phyloP scores from a whole-genome alignment of 2,888 invertebrate genomes.

The Meiosimyza decipiens region DNA sequence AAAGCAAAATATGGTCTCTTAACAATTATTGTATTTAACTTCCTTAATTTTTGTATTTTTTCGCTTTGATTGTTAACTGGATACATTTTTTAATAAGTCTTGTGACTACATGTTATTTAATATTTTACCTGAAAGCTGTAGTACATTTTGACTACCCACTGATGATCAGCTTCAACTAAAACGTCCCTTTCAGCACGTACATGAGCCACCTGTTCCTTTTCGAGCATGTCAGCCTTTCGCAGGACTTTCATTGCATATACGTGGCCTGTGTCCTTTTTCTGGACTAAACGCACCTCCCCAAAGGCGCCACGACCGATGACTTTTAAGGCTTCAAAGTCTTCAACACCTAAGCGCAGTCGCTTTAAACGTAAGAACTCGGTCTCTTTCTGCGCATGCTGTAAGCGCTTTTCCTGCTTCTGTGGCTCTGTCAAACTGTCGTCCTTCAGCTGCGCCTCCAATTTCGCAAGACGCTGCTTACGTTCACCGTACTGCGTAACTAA shows the following conservation, averaged over 20 bases:
- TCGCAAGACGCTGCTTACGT: constrained; percentile 92
- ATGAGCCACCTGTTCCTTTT: constrained; percentile 98
- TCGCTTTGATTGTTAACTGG: too few relatives aligned
- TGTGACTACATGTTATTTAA: neutral
- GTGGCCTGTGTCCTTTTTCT: constrained; percentile 99
- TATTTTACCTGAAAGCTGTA: constrained; percentile 89
- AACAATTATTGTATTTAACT: too few relatives aligned
- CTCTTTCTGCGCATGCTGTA: constrained; percentile 97
- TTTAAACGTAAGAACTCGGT: constrained; percentile 98
- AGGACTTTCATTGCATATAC: constrained; percentile 99
- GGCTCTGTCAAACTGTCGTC: constrained; percentile 94
- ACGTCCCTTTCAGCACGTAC: constrained; percentile 98
- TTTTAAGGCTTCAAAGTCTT: constrained; percentile 98
- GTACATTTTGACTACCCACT: constrained; percentile 99
- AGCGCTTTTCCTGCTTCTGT: constrained; percentile 86
- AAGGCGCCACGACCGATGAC: constrained; percentile 93
- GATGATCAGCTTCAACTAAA: constrained; percentile 98
- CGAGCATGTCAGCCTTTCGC: constrained; percentile 98
- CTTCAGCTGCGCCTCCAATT: constrained; percentile 95
- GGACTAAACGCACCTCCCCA: constrained; percentile 95
- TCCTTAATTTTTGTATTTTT: too few relatives aligned
- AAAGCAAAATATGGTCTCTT: too few relatives aligned
- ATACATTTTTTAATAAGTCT: too few relatives aligned
- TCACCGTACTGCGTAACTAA: constrained; percentile 97
- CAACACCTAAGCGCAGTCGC: constrained; percentile 93